phyloP scores from a whole-genome alignment of 2,113 vertebrate species.

The Arothron firmamentum region DNA sequence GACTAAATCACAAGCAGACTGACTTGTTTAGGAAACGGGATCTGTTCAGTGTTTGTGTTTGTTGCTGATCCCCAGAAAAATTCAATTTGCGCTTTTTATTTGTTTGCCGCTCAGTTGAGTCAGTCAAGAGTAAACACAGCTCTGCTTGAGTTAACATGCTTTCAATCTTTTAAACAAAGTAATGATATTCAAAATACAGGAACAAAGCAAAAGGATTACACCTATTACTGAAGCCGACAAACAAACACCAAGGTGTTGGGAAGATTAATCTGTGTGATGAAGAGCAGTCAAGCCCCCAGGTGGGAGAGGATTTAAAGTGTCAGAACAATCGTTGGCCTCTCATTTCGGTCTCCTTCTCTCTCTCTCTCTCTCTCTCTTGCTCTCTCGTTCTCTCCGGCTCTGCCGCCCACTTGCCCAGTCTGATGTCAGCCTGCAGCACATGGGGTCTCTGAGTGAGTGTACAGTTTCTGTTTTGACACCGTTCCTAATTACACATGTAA shows the following conservation, averaged over 20 bases:
- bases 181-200: slow-evolving; percentile 7
- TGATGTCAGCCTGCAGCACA: slow-evolving; percentile 67
- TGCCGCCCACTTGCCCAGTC: slow-evolving; percentile 57
- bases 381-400: neutral
- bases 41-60: slow-evolving; percentile 21
- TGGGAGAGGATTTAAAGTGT: slow-evolving; percentile 46
- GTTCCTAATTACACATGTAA: slow-evolving; percentile 78
- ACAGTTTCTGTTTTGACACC: slow-evolving; percentile 81
- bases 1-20: slow-evolving; percentile 47
- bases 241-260: slow-evolving; percentile 18
- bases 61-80: slow-evolving; percentile 13
- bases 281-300: slow-evolving; percentile 30
- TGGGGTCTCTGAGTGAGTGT: slow-evolving; percentile 60
- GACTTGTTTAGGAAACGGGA: slow-evolving; percentile 30
- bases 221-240: slow-evolving; percentile 7
- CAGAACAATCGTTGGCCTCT: slow-evolving; percentile 40
- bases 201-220: neutral
- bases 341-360: slow-evolving; percentile 31
- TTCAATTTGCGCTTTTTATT: neutral
- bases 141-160: neutral
- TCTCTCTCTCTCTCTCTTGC: slow-evolving; percentile 11
- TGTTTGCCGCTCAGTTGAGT: neutral
- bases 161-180: neutral
- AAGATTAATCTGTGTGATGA: slow-evolving; percentile 35
- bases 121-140: slow-evolving; percentile 3